Evolutionary conservation across 2,113 vertebrate genomes (phyloP).

Genomic region (Spea bombifrons): DNA sequence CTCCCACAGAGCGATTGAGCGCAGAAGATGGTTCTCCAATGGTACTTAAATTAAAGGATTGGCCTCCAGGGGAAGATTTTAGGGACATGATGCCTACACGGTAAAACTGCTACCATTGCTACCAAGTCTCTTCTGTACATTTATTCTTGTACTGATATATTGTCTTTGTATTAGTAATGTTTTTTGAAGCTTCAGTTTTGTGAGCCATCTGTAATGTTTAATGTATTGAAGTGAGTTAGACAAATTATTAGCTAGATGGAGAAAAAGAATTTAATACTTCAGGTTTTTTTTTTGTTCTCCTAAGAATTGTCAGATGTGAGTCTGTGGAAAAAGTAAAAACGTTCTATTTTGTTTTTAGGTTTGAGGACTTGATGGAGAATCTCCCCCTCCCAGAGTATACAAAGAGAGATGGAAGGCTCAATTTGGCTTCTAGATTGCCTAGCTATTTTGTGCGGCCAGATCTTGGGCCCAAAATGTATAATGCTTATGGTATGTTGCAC

Average conservation of each 20-base stretch:
- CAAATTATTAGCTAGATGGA: no score
- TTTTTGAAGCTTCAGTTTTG: background rate
- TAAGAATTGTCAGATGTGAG: no score
- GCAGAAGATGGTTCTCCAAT: slow-evolving; percentile 88
- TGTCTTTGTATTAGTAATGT: background rate
- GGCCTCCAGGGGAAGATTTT: slow-evolving; percentile 98
- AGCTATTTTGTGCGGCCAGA: slow-evolving; percentile 98
- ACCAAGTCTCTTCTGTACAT: background rate
- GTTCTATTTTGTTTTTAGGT: slow-evolving; percentile 58
- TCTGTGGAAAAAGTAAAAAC: no score
- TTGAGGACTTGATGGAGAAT: slow-evolving; percentile 96
- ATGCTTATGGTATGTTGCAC: slow-evolving; percentile 86
- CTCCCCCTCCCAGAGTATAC: slow-evolving; percentile 97
- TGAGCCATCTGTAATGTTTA: background rate
- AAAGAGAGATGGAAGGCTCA: slow-evolving; percentile 93
- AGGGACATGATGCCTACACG: slow-evolving; percentile 98
- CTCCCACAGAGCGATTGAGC: slow-evolving; percentile 78
- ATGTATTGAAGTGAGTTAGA: background rate
- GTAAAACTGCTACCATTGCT: slow-evolving; percentile 57
- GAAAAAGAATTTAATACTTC: no score
- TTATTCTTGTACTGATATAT: background rate
- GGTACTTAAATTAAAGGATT: slow-evolving; percentile 98
- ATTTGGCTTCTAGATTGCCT: slow-evolving; percentile 91
- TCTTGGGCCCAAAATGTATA: slow-evolving; percentile 98
- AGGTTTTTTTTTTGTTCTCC: no score